These are phyloP conservation scores for Morpho deidamia DNA, from an alignment of 2,888 invertebrate genomes.

Conservation along the genomic window DNA sequence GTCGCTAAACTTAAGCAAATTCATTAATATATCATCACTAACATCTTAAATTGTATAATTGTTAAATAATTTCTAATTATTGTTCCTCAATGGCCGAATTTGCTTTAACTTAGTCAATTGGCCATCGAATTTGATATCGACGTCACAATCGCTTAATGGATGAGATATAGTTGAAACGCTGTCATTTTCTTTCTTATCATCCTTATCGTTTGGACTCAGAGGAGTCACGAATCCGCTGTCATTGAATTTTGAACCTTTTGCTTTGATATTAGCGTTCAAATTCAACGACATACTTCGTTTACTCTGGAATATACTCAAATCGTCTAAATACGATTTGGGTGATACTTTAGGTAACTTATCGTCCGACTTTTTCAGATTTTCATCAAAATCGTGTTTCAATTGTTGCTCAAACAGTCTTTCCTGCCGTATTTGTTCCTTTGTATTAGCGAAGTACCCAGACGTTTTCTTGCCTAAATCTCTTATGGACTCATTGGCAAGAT, in stretches of 20 bases:
- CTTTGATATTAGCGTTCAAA: conserved; percentile 40
- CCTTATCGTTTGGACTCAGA: conserved; percentile 63
- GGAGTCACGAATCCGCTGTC: conserved; percentile 85
- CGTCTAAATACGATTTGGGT: conserved; percentile 47
- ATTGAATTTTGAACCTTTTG: conserved; percentile 29
- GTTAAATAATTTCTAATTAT: not conserved
- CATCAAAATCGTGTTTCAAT: conserved; percentile 67
- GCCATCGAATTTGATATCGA: conserved; percentile 88
- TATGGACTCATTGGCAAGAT: conserved; percentile 56
- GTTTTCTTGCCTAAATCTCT: conserved; percentile 49
- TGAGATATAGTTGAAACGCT: conserved; percentile 75
- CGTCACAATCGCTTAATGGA: conserved; percentile 88
- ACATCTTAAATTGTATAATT: not conserved
- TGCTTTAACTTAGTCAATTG: conserved; percentile 87
- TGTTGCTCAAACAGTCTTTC: conserved; percentile 75
- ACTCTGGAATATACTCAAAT: conserved; percentile 50
- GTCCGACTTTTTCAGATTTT: conserved; percentile 56
- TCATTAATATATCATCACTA: no score
- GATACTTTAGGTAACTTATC: conserved; percentile 36
- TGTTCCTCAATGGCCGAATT: conserved; percentile 72
- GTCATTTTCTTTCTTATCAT: conserved; percentile 60
- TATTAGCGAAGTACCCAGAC: conserved; percentile 81
- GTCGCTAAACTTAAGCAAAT: no score
- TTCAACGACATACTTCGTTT: conserved; percentile 60
- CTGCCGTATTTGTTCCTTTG: conserved; percentile 83